These are phyloP conservation scores for Cyaniris semiargus DNA, from an alignment of 2,888 invertebrate genomes.

Conservation along the genomic window DNA sequence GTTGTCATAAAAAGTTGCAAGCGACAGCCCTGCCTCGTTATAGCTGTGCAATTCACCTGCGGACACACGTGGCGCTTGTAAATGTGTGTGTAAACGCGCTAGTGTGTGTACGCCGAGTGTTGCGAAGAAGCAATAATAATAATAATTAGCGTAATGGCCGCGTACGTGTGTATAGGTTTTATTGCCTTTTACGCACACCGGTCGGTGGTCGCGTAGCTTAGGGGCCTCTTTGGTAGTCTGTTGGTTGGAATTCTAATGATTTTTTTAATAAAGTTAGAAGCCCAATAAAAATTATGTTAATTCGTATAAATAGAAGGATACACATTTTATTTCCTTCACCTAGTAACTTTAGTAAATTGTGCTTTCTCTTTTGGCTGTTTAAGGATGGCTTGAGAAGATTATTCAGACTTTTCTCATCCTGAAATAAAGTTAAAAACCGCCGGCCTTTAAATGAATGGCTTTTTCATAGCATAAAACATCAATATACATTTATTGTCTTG, in stretches of 20 bases:
- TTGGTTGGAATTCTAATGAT: not conserved
- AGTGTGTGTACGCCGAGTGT: conserved; percentile 50
- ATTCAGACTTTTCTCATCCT: too few species aligned
- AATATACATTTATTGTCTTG: too few species aligned
- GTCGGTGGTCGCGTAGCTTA: not conserved
- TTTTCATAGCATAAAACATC: not conserved
- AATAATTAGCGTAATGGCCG: conserved; percentile 61
- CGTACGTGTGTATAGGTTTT: not conserved
- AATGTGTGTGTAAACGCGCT: conserved; percentile 64
- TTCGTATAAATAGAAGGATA: too few species aligned
- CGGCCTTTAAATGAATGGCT: too few species aligned
- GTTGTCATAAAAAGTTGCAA: not conserved
- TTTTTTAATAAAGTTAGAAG: too few species aligned
- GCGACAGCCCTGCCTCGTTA: not conserved
- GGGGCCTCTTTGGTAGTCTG: not conserved
- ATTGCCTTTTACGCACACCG: not conserved
- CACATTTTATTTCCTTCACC: too few species aligned
- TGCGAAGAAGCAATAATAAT: conserved; percentile 63
- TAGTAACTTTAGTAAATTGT: too few species aligned
- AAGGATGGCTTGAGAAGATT: too few species aligned
- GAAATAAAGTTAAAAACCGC: too few species aligned
- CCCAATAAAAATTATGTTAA: too few species aligned
- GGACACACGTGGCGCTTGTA: conserved; percentile 64
- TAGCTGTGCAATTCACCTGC: conserved; percentile 48
- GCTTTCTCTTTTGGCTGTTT: too few species aligned